Conservation (phyloP, 1,140 invertebrate species). For the Eupeodes corollae region DNA sequence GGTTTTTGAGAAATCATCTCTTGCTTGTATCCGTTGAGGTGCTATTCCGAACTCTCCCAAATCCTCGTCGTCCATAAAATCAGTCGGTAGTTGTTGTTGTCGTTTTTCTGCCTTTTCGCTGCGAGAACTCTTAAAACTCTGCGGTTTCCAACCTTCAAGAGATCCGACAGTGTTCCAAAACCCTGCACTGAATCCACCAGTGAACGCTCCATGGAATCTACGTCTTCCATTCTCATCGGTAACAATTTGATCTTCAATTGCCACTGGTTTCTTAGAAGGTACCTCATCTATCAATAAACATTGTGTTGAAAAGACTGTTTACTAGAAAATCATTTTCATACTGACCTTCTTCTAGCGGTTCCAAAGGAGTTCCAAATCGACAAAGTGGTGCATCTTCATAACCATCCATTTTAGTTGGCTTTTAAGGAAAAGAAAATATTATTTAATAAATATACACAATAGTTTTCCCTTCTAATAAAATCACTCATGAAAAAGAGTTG, state of each 20-base stretch:
- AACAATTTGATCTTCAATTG: conserved; percentile 82
- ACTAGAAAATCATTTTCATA: background rate
- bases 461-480: too few species aligned
- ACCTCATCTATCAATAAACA: conserved; percentile 50
- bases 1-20: conserved; percentile 54
- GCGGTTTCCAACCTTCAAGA: conserved; percentile 89
- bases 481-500: too few species aligned
- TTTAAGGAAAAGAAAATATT: background rate
- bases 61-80: conserved; percentile 99
- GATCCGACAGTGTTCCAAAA: conserved; percentile 95
- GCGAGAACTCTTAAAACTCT: conserved; percentile 83
- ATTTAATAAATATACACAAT: too few species aligned
- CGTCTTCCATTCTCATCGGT: conserved; percentile 80
- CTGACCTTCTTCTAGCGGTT: conserved; percentile 67
- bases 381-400: conserved; percentile 55
- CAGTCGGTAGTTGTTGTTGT: conserved; percentile 59
- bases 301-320: background rate
- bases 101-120: conserved; percentile 46
- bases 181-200: conserved; percentile 96
- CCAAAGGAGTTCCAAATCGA: conserved; percentile 61
- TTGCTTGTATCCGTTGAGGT: conserved; percentile 68
- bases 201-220: conserved; percentile 98
- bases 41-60: conserved; percentile 91
- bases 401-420: conserved; percentile 17
- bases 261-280: conserved; percentile 66